Percentiles rank a stretch among this genome's conserved stretches.
phyloP scores from a whole-genome alignment of 2,888 invertebrate species.

The Melinaea menophilus region DNA sequence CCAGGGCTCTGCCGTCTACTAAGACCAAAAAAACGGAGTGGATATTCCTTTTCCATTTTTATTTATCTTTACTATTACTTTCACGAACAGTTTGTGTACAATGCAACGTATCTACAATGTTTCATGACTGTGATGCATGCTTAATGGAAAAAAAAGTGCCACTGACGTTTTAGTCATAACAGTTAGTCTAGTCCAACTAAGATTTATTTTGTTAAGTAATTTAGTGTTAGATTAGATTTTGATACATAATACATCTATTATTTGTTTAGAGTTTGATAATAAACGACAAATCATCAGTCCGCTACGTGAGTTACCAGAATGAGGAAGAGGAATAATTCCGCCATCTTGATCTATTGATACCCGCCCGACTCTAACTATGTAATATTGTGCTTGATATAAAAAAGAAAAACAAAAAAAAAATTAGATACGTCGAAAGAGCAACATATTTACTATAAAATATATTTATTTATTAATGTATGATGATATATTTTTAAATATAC shows the following conservation, averaged over 20 bases:
- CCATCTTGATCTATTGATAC: slow-evolving; percentile 50
- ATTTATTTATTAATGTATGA: slow-evolving; percentile 18
- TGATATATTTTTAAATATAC: slow-evolving; percentile 37
- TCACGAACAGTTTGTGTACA: no score
- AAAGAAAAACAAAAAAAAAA: slow-evolving; percentile 27
- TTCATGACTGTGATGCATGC: no score
- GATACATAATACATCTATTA: neutral
- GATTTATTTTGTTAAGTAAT: no score
- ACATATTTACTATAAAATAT: slow-evolving; percentile 24
- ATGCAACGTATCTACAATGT: no score
- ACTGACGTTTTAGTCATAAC: no score
- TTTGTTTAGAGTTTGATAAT: slow-evolving; percentile 88
- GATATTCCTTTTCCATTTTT: no score
- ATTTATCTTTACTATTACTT: no score
- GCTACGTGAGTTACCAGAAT: slow-evolving; percentile 96
- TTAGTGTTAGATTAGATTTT: no score
- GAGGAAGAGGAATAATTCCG: slow-evolving; percentile 86
- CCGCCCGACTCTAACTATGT: slow-evolving; percentile 37
- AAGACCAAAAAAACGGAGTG: no score
- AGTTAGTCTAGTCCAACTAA: no score
- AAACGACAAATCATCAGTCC: slow-evolving; percentile 94
- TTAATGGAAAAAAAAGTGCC: no score
- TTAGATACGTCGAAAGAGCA: slow-evolving; percentile 28
- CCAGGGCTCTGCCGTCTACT: no score
- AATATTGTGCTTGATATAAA: slow-evolving; percentile 27